Percentiles rank a stretch among this genome's conserved stretches.
Evolutionary conservation across 2,797 vertebrate species (phyloP).

Genomic region (Rhinella marina): DNA sequence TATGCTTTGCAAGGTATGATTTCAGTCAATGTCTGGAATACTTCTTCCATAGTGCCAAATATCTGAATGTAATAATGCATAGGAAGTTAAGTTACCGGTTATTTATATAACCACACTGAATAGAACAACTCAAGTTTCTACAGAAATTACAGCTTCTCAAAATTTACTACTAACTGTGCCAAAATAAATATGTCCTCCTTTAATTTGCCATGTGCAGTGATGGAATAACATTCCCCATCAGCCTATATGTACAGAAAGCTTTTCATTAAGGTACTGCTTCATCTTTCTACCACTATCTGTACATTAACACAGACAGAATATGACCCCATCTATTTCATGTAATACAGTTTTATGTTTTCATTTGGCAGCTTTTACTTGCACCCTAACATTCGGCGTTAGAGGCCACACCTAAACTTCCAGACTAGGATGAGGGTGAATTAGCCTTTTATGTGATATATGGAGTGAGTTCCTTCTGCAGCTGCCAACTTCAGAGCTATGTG

Average conservation of each 20-base stretch:
- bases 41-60: slow-evolving; percentile 44
- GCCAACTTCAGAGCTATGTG: slow-evolving; percentile 58
- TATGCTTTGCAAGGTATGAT: slow-evolving; percentile 29
- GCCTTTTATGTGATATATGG: slow-evolving; percentile 53
- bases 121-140: slow-evolving; percentile 51
- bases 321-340: slow-evolving; percentile 37
- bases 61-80: slow-evolving; percentile 58
- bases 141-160: slow-evolving; percentile 58
- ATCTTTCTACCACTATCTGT: slow-evolving; percentile 53
- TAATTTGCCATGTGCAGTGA: slow-evolving; percentile 58
- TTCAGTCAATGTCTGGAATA: slow-evolving; percentile 52
- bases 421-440: slow-evolving; percentile 55
- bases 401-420: slow-evolving; percentile 61
- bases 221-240: slow-evolving; percentile 59
- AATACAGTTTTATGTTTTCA: slow-evolving; percentile 25
- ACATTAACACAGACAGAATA: slow-evolving; percentile 27
- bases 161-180: slow-evolving; percentile 50
- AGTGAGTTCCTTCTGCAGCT: slow-evolving; percentile 62
- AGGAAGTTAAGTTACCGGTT: slow-evolving; percentile 58
- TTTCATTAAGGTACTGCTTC: slow-evolving; percentile 53
- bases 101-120: slow-evolving; percentile 61
- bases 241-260: slow-evolving; percentile 46
- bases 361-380: slow-evolving; percentile 61
- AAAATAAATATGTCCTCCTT: slow-evolving; percentile 55
- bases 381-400: slow-evolving; percentile 51